Evolutionary conservation across 2,797 vertebrate genomes (phyloP).

Genomic region (Trematocara caparti): DNA sequence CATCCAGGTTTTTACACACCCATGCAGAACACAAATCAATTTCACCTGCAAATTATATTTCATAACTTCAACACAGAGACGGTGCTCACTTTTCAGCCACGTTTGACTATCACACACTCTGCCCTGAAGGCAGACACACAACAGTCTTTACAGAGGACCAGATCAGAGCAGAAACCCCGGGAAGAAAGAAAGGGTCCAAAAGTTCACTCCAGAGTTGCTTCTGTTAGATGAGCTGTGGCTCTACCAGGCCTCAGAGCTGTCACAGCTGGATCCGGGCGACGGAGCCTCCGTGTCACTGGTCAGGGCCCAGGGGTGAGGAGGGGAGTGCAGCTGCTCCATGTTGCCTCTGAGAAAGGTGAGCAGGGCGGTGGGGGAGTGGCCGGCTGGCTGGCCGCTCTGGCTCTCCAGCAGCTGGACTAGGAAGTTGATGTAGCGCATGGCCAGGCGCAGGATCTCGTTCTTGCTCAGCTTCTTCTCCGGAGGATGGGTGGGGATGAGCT

Average conservation of each 20-base stretch:
- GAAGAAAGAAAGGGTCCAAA: neutral
- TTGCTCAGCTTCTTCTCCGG: slow-evolving; percentile 99
- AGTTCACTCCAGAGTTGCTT: neutral
- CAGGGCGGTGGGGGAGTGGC: slow-evolving; percentile 68
- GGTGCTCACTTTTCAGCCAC: neutral
- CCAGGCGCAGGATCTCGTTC: slow-evolving; percentile 94
- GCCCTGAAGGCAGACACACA: neutral
- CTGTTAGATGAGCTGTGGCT: neutral
- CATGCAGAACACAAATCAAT: slow-evolving; percentile 65
- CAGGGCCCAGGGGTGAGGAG: slow-evolving; percentile 72
- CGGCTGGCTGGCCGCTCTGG: slow-evolving; percentile 80
- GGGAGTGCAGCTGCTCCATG: slow-evolving; percentile 74
- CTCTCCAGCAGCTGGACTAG: slow-evolving; percentile 90
- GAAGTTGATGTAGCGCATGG: slow-evolving; percentile 98
- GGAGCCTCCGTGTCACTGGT: slow-evolving; percentile 79
- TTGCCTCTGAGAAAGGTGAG: slow-evolving; percentile 78
- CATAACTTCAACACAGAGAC: slow-evolving; percentile 23
- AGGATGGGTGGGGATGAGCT: slow-evolving; percentile 95
- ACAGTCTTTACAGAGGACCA: slow-evolving; percentile 2
- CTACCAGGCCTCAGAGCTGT: slow-evolving; percentile 80
- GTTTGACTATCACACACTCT: slow-evolving; percentile 20
- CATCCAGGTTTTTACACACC: slow-evolving; percentile 59
- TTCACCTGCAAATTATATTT: slow-evolving; percentile 24
- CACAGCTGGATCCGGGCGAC: slow-evolving; percentile 82
- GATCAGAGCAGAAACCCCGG: slow-evolving; percentile 10